Percentiles rank a stretch among this genome's conserved stretches.
These are phyloP conservation scores for Epistrophella euchroma DNA, from an alignment of 2,888 invertebrate species.

Conservation along the genomic window DNA sequence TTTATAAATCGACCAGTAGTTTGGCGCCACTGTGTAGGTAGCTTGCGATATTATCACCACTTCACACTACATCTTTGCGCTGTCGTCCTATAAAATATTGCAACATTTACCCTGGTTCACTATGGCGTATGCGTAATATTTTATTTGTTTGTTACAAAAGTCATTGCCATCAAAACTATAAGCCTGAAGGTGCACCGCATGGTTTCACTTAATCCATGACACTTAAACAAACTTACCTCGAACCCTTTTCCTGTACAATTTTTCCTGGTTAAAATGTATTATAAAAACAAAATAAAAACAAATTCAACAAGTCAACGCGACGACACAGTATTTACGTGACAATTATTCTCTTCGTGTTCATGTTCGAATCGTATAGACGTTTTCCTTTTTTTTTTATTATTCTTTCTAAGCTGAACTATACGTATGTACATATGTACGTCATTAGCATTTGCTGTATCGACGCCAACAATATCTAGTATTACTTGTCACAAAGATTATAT, in stretches of 20 bases:
- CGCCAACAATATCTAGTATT: slow-evolving; percentile 26
- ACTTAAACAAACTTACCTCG: not conserved
- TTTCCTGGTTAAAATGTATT: slow-evolving; percentile 9
- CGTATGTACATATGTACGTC: not conserved
- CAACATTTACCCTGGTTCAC: not conserved
- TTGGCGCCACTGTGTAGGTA: no score
- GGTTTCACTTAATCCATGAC: not conserved
- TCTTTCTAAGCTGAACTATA: slow-evolving; percentile 30
- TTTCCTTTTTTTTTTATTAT: slow-evolving; percentile 10
- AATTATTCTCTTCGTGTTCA: slow-evolving; percentile 19
- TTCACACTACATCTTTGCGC: no score
- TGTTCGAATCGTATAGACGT: slow-evolving; percentile 21
- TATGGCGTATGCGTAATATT: slow-evolving; percentile 4
- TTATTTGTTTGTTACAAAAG: not conserved
- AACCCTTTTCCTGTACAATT: slow-evolving; percentile 25
- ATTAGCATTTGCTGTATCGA: slow-evolving; percentile 46
- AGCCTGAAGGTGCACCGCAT: not conserved
- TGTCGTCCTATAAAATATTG: not conserved
- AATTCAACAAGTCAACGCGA: slow-evolving; percentile 23
- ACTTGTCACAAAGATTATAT: slow-evolving; percentile 55
- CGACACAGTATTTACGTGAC: slow-evolving; percentile 39
- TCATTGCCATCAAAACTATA: not conserved
- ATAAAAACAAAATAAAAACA: not conserved
- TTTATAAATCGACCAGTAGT: no score
- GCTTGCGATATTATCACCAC: no score